These are phyloP conservation scores for Amphiprion ocellaris DNA, from an alignment of 2,113 vertebrate genomes.

Conservation along the genomic window DNA sequence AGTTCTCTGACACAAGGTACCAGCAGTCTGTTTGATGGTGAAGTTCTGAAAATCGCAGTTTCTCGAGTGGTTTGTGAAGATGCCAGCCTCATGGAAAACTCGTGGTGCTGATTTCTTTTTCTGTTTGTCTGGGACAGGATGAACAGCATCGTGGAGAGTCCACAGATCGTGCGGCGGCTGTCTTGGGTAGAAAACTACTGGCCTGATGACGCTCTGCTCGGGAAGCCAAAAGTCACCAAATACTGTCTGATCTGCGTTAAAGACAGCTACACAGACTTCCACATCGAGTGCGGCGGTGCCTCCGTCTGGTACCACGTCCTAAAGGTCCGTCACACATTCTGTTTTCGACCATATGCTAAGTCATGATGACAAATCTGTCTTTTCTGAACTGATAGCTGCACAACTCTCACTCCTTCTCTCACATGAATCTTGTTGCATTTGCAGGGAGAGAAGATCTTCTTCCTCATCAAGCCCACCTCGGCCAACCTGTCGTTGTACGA, in stretches of 20 bases:
- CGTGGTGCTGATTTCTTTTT: neutral
- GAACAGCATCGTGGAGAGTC: slow-evolving; percentile 95
- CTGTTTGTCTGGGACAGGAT: slow-evolving; percentile 86
- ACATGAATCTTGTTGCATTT: slow-evolving; percentile 20
- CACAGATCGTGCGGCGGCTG: slow-evolving; percentile 93
- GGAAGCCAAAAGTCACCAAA: slow-evolving; percentile 97
- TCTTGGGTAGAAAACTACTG: slow-evolving; percentile 99
- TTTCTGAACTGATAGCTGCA: neutral
- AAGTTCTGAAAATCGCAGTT: neutral
- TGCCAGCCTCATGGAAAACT: neutral
- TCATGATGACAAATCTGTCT: neutral
- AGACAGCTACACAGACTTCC: slow-evolving; percentile 98
- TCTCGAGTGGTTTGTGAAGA: neutral
- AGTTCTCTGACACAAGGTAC: slow-evolving; percentile 96
- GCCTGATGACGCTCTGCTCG: slow-evolving; percentile 95
- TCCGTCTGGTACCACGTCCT: slow-evolving; percentile 97
- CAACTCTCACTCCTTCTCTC: neutral
- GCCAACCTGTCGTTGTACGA: slow-evolving; percentile 98
- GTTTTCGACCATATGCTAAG: too few species aligned
- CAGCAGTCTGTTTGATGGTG: neutral
- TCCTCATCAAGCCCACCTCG: slow-evolving; percentile 97
- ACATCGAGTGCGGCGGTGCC: slow-evolving; percentile 95
- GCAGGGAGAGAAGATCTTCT: slow-evolving; percentile 99
- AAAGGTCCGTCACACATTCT: slow-evolving; percentile 84
- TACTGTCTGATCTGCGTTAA: slow-evolving; percentile 98